Conservation (phyloP, 2,113 vertebrate genomes). For the Psephotus haematonotus region DNA sequence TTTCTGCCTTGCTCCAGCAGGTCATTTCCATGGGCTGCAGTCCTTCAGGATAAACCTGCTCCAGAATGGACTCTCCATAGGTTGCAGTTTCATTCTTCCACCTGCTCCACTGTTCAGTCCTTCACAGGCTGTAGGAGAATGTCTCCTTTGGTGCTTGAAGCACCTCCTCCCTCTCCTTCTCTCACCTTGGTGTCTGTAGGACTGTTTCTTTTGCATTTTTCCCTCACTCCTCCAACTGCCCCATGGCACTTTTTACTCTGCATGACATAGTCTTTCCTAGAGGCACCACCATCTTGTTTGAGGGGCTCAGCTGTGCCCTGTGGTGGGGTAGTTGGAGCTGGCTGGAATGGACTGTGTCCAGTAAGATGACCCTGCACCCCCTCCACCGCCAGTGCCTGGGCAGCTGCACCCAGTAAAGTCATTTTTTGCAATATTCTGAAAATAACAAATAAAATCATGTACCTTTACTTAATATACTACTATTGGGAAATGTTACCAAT, state of each 20-base stretch:
- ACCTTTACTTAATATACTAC: neutral
- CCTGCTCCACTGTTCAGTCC: neutral
- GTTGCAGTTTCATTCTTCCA: neutral
- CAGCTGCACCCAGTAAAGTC: neutral
- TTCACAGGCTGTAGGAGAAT: neutral
- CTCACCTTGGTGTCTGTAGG: neutral
- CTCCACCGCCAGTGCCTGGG: rapidly evolving
- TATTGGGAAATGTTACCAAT: neutral
- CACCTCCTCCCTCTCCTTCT: neutral
- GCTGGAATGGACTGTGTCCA: rapidly evolving
- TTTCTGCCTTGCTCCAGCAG: neutral
- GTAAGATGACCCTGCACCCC: rapidly evolving
- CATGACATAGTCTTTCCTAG: neutral
- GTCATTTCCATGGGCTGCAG: neutral
- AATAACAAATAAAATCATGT: neutral
- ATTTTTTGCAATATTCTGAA: neutral
- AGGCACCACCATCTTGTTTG: rapidly evolving
- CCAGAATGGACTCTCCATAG: neutral
- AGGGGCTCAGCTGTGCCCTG: rapidly evolving
- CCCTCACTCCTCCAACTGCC: neutral
- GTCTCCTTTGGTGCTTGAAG: neutral
- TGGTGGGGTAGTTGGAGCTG: rapidly evolving
- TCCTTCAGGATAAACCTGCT: neutral
- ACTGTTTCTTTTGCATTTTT: neutral
- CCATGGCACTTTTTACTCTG: neutral